Evolutionary conservation across 1,140 invertebrate genomes (phyloP), one percentile per base, ranked within the genome.

Genomic region (Drosophila kurseongensis): DNA sequence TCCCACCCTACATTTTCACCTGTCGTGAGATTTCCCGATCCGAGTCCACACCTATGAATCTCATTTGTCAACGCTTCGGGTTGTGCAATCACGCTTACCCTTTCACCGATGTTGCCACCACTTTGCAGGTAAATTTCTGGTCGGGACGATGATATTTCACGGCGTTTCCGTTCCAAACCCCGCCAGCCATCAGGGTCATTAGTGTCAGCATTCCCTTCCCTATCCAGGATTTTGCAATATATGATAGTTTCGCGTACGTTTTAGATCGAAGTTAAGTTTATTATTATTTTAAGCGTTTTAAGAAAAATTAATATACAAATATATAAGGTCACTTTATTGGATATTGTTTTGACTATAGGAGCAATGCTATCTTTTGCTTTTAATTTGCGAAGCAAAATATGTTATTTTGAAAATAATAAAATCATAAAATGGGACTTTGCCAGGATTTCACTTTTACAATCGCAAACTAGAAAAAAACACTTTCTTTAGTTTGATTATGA

Each of bases 21-120:
- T 66, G 35, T 65, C 56, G 18, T 5, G 18, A 2, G 32, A 55
- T 38, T 60, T 60, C 9, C 58, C 58, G 23, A 38, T 32, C 29
- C 51, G 27, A 35, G 41, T 23, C 9, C 38, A 4, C n/a, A n/a
- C 13, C 16, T 16, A 18, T 6, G 27, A 10, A 18, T 51, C 32
- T 36, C 32, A 51, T 35, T 13, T 35, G 48, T 32, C 40, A 58
- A 35, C 29, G 16, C 32, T 36, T 63, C 13, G 23, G 14, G 6
- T 40, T 4, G 9, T 16, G 18, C 1, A 23, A 23, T 18, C 27
- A 4, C 51, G 27, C 67, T 71, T 71, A 71, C 67, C 67, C 65
- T 23, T 50, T 56, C 29, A 36, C 36, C 52, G 54, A 50, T 18
- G n/a, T 18, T 13, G 29, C 14, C 68, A 27, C 35, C 27, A 6